Percentiles rank a stretch among this genome's conserved stretches.
Conservation (phyloP, 1,140 invertebrate species). For the Ostrea edulis region DNA sequence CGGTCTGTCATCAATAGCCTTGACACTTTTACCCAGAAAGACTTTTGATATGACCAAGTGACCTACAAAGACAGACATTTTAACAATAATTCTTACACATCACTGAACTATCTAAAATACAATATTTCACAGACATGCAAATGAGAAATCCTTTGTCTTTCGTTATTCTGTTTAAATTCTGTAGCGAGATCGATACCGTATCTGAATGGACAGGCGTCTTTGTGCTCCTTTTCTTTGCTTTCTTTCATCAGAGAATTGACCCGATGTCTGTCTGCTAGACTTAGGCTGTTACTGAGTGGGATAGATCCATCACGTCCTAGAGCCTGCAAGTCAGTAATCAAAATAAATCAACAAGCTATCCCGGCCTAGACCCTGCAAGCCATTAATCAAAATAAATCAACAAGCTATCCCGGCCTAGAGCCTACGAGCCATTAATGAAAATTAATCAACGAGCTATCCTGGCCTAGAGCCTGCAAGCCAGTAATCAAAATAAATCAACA, state of each 20-base stretch:
- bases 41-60: conserved; percentile 76
- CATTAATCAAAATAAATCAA: background rate
- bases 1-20: conserved; percentile 67
- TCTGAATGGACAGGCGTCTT: conserved; percentile 74
- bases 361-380: conserved; percentile 68
- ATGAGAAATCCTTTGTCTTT: background rate
- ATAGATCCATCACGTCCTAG: conserved; percentile 76
- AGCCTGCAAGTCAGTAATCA: conserved; percentile 62
- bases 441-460: background rate
- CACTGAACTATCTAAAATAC: background rate
- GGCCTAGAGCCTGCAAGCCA: conserved; percentile 68
- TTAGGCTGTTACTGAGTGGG: conserved; percentile 78
- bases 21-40: conserved; percentile 74
- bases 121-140: background rate
- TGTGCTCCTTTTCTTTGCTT: conserved; percentile 57
- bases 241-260: conserved; percentile 68
- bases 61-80: conserved; percentile 64
- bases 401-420: conserved; percentile 57
- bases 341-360: background rate
- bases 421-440: conserved; percentile 58
- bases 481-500: background rate
- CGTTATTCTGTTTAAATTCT: background rate
- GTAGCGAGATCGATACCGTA: conserved; percentile 67
- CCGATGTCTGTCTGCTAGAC: conserved; percentile 74
- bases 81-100: background rate